Conservation (phyloP, 2,888 invertebrate species). For the Chaetogeoica ovagalla region DNA sequence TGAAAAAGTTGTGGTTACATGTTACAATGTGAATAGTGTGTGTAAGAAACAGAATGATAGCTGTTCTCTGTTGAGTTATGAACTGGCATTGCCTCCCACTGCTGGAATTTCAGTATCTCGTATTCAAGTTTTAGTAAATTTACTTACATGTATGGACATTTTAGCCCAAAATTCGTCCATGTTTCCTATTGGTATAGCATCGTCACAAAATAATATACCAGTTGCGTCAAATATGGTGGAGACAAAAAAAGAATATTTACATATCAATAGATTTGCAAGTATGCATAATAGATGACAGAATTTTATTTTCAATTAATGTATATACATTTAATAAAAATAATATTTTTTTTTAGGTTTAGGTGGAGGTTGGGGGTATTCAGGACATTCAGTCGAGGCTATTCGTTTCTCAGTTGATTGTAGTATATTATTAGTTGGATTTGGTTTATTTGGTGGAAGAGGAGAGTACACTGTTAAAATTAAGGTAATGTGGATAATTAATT, state of each 20-base stretch:
- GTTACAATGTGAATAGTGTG: slow-evolving; percentile 72
- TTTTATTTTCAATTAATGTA: not conserved
- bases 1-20: slow-evolving; percentile 64
- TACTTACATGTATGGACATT: slow-evolving; percentile 87
- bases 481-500: slow-evolving; percentile 58
- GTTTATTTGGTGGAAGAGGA: slow-evolving; percentile 93
- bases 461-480: slow-evolving; percentile 94
- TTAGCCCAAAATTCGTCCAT: slow-evolving; percentile 67
- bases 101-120: slow-evolving; percentile 73
- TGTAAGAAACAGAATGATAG: slow-evolving; percentile 34
- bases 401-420: slow-evolving; percentile 93
- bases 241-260: slow-evolving; percentile 47
- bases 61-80: slow-evolving; percentile 58
- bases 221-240: slow-evolving; percentile 3
- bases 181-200: slow-evolving; percentile 32
- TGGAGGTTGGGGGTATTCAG: slow-evolving; percentile 98
- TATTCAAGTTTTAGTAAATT: slow-evolving; percentile 86
- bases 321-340: not conserved
- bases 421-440: slow-evolving; percentile 86
- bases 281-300: not conserved
- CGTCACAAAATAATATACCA: slow-evolving; percentile 36
- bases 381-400: slow-evolving; percentile 93
- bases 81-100: slow-evolving; percentile 77
- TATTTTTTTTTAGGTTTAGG: slow-evolving; percentile 69
- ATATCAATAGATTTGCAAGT: slow-evolving; percentile 46